phyloP scores from a whole-genome alignment of 2,797 vertebrate genomes.

The Lerista edwardsae region DNA sequence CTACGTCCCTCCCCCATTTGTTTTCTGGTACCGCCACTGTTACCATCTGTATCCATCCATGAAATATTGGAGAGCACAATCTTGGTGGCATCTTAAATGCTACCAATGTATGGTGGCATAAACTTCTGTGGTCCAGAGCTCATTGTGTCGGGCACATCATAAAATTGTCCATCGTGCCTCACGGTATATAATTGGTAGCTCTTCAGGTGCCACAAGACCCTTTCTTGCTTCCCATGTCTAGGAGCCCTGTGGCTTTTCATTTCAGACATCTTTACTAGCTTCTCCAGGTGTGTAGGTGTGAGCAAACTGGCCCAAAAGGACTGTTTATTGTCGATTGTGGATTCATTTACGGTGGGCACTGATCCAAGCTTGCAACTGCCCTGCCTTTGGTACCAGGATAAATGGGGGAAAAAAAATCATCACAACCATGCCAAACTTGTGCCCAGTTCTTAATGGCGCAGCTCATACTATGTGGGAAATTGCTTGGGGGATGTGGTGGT shows the following conservation, averaged over 20 bases:
- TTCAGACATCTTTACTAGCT: background rate
- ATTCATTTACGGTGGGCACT: background rate
- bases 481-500: background rate
- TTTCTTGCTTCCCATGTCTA: background rate
- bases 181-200: background rate
- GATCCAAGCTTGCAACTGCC: background rate
- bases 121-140: no score
- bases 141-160: background rate
- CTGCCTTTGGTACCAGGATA: background rate
- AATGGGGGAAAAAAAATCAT: background rate
- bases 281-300: background rate
- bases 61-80: no score
- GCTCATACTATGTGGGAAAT: background rate
- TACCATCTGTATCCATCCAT: no score
- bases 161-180: background rate
- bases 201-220: background rate
- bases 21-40: no score
- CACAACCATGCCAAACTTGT: background rate
- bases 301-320: background rate
- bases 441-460: background rate
- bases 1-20: no score
- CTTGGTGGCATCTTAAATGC: no score
- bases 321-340: background rate
- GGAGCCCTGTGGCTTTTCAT: background rate
- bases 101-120: no score